phyloP scores from a whole-genome alignment of 2,797 vertebrate genomes.

The Smutsia temminckii region DNA sequence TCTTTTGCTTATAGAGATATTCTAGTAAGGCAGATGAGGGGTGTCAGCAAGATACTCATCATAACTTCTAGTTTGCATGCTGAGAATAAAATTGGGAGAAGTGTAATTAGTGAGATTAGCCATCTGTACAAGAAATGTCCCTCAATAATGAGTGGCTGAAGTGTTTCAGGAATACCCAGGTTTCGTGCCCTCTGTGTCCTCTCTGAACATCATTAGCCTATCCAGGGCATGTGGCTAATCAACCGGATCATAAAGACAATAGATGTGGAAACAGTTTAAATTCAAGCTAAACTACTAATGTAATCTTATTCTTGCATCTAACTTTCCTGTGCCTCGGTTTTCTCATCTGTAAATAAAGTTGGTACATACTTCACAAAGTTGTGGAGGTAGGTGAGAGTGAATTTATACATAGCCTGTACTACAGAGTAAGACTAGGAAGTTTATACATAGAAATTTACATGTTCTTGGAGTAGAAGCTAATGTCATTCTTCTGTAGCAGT shows the following conservation, averaged over 20 bases:
- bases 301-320: not conserved
- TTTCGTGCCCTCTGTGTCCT: not conserved
- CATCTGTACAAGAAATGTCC: conserved; percentile 50
- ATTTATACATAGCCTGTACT: not conserved
- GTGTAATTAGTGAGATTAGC: conserved; percentile 65
- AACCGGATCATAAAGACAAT: not conserved
- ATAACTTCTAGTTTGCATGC: conserved; percentile 29
- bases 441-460: too few species aligned
- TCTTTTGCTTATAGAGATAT: not conserved
- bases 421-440: too few species aligned
- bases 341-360: conserved; percentile 4
- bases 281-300: not conserved
- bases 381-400: not conserved
- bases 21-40: not conserved
- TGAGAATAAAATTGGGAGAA: conserved; percentile 59
- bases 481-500: too few species aligned
- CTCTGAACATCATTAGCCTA: conserved; percentile 23
- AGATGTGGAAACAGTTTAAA: conserved; percentile 13
- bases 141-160: conserved; percentile 11
- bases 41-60: conserved; percentile 15
- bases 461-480: too few species aligned
- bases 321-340: not conserved
- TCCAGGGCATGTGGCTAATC: not conserved
- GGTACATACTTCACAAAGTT: not conserved
- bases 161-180: not conserved